A percentile compares a stretch with the other conserved stretches of the same genome.
phyloP scores from a whole-genome alignment of 1,140 invertebrate genomes.

The Trialeurodes vaporariorum region DNA sequence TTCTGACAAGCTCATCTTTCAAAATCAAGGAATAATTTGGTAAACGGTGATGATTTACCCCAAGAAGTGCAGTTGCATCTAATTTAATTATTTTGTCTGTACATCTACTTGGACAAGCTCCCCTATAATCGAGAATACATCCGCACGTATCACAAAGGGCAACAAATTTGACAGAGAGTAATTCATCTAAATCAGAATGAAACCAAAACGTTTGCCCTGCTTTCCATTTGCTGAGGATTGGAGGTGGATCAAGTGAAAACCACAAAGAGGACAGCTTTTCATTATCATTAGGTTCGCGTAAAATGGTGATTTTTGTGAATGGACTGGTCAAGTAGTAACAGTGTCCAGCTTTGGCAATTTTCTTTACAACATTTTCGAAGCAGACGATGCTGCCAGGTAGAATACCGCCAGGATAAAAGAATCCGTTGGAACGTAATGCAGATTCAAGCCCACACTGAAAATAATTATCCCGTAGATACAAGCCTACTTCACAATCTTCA shows the following conservation, averaged over 20 bases:
- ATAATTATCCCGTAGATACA: background rate
- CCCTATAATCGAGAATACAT: background rate
- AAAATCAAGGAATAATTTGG: background rate
- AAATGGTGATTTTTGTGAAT: background rate
- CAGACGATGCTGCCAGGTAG: background rate
- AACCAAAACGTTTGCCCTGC: background rate
- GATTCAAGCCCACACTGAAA: background rate
- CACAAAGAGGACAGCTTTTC: background rate
- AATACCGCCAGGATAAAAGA: background rate
- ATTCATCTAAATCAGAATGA: background rate
- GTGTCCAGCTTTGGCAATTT: background rate
- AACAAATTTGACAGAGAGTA: background rate
- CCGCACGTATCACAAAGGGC: background rate
- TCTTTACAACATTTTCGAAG: background rate
- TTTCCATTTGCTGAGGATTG: background rate
- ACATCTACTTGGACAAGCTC: background rate
- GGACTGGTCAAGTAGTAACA: background rate
- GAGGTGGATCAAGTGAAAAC: background rate
- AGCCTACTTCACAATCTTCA: background rate
- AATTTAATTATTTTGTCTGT: background rate
- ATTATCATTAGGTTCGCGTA: background rate
- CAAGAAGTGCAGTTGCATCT: background rate
- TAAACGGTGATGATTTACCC: background rate
- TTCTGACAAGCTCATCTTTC: background rate
- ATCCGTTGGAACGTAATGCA: background rate